Conservation (phyloP, 2,797 vertebrate species). For the Miichthys miiuy region DNA sequence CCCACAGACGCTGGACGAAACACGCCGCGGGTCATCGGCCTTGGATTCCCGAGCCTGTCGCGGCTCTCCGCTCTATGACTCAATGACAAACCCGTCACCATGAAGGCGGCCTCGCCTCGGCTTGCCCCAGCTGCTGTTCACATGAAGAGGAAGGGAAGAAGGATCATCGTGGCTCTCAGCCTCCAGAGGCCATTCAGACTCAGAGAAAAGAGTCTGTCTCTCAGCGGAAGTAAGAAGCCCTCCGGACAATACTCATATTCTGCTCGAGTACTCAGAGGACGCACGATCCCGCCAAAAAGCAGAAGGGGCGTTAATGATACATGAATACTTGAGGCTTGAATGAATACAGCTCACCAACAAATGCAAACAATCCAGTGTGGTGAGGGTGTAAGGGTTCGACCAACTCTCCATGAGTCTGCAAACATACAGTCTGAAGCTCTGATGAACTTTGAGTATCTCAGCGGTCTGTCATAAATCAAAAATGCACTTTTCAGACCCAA, state of each 20-base stretch:
- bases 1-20: constrained; percentile 45
- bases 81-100: constrained; percentile 56
- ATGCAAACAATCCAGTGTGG: background rate
- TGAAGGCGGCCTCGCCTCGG: constrained; percentile 35
- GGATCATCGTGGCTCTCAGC: constrained; percentile 48
- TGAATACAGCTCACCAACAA: background rate
- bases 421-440: too few species aligned
- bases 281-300: constrained; percentile 36
- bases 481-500: too few species aligned
- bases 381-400: too few species aligned
- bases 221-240: constrained; percentile 57
- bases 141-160: constrained; percentile 31
- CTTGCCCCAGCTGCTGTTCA: constrained; percentile 67
- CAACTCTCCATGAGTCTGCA: too few species aligned
- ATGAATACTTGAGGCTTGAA: constrained; percentile 25
- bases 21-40: constrained; percentile 63
- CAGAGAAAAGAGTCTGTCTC: constrained; percentile 73
- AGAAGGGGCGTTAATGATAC: background rate
- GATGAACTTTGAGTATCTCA: too few species aligned
- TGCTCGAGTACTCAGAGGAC: constrained; percentile 47
- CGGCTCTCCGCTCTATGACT: constrained; percentile 51
- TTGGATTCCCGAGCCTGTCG: constrained; percentile 44
- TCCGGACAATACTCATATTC: constrained; percentile 79
- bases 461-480: too few species aligned
- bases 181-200: constrained; percentile 47